Base-by-base conservation (phyloP, 2,113 vertebrate species). In the Bujurquina vittata region DNA sequence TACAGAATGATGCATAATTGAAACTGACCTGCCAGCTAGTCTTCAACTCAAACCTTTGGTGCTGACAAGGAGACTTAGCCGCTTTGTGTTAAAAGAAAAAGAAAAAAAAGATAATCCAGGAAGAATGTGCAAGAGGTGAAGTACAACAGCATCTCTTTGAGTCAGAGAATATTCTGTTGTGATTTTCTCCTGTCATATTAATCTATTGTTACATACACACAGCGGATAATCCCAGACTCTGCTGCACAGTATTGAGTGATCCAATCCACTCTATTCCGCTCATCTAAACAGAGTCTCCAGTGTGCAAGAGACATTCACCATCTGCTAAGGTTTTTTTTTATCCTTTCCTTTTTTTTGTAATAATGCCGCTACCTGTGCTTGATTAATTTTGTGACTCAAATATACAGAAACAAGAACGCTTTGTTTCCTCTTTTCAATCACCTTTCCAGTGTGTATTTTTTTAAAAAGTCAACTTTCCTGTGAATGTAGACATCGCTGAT, bases 381-480 rank as follows among this genome's bases (percentile, higher is more conserved):
- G 58, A 89, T 90, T 79, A 73, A 81, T 84, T 87, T 78, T 37
- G 65, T 88, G 87, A 87, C 63, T 85, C 77, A 43, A 31, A 62
- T 9, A 22, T 20, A 55, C 33, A 85, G n/a, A 84, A 67, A 80
- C 78, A 69, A 40, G 54, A 77, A 61, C 1, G 33, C 20, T 78
- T 83, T 82, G 59, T 84, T 73, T 89, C 46, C 23, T 58, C 76
- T 83, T 81, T 81, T 85, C 75, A 57, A n/a, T 88, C 22, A 59
- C 54, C 23, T 73, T 75, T 52, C 79, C 74, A 56, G 5, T 69
- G 20, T 79, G 26, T 58, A 62, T 73, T n/a, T n/a, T n/a, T n/a
- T n/a, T 49, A 75, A 75, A 78, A 56, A 81, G 23, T 22, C 29
- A 61, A 67, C 57, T 76, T 82, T 59, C 60, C 55, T 81, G 26